Conservation (phyloP, 1,140 invertebrate genomes). For the Hestina assimilis region DNA sequence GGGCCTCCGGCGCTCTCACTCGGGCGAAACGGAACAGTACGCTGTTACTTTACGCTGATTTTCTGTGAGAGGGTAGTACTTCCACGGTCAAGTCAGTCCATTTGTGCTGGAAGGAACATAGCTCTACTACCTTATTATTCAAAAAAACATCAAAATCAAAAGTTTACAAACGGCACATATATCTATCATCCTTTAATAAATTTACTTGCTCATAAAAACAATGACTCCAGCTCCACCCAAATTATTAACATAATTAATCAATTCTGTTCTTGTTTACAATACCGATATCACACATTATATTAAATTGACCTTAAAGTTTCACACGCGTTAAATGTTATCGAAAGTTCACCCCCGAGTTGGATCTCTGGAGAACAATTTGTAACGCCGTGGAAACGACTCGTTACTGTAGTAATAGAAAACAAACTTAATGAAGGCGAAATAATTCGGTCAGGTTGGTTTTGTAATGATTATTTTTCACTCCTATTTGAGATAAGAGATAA, state of each 20-base stretch:
- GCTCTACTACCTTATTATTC: too few species aligned
- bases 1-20: too few species aligned
- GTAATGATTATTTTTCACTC: too few species aligned
- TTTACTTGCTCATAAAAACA: neutral
- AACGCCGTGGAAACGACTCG: conserved; percentile 16
- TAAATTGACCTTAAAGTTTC: conserved; percentile 23
- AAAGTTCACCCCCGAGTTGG: conserved; percentile 21
- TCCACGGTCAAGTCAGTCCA: too few species aligned
- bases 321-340: conserved; percentile 26
- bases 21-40: too few species aligned
- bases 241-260: neutral
- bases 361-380: conserved; percentile 30
- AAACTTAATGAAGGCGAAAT: neutral
- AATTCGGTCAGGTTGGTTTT: neutral
- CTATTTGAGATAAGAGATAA: too few species aligned
- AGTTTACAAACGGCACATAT: too few species aligned
- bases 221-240: neutral
- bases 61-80: too few species aligned
- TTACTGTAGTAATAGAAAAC: conserved; percentile 36
- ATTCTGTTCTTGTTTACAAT: conserved; percentile 1
- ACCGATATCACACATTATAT: conserved; percentile 1
- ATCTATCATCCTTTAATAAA: too few species aligned
- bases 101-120: too few species aligned
- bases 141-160: too few species aligned
- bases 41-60: too few species aligned